Evolutionary conservation across 2,888 invertebrate species (phyloP), one percentile per base, ranked within the genome.

Genomic region (Zhuqinia jingwanae): DNA sequence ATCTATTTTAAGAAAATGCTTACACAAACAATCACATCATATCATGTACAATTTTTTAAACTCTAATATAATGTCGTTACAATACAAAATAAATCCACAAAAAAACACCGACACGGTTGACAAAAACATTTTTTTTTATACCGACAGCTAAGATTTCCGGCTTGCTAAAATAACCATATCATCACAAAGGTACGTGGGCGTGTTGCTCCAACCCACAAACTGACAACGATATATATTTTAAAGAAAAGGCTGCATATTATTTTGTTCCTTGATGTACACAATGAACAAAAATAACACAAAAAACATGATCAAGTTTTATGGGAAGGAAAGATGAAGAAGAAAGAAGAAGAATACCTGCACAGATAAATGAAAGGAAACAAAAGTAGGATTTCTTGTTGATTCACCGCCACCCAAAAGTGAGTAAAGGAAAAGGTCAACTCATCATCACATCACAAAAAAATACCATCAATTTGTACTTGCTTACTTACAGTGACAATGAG

Each of bases 361-460:
- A 60, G 15, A 60, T 27, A 20, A 3, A 60, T 42, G 20, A 8
- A 70, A 47, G 47, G 70, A 47, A 47, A 20, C n/a, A 6, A 36
- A 36, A n/a, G n/a, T n/a, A n/a, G n/a, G 36, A 5, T 1, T 70
- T 53, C n/a, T 75, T 75, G n/a, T 10, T 75, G 27, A 30, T 17
- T 36, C 36, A 36, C 30, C 53, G n/a, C 53, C 75, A 75, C 75
- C 75, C 75, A 53, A n/a, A 50, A 25, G 50, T 25, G 25, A n/a
- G n/a, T 0, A 73, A 27, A 50, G n/a, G n/a, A n/a, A 73, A 75
- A 75, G 75, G 75, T 75, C 75, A 75, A 53, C 75, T 53, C 75
- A 75, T 75, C 45, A 75, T 50, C 75, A 53, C 27, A 53, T 75
- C 27, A 70, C 27, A 70, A n/a, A 15, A 65, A 36, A 73, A 50